phyloP scores from a whole-genome alignment of 30 jellyfish, hydroid and myxozoan species.

The Haliclystus octoradiatus region DNA sequence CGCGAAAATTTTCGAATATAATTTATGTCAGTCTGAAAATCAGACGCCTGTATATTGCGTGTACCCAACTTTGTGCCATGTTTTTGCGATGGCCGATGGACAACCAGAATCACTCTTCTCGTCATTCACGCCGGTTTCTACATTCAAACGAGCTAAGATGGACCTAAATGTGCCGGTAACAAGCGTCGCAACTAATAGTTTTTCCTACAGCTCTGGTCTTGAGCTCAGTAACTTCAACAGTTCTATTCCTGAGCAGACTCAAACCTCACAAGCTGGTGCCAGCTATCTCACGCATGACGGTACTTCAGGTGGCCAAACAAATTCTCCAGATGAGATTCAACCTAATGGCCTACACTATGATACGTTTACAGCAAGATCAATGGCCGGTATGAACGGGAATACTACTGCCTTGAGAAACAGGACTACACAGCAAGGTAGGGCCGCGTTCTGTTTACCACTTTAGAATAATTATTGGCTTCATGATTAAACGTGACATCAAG shows the following conservation, averaged over 20 bases:
- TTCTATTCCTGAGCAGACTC: constrained; percentile 8
- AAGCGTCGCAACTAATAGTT: constrained; percentile 30
- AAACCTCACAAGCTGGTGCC: constrained; percentile 22
- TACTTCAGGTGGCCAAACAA: background rate
- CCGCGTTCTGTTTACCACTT: no score
- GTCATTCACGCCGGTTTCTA: constrained; percentile 18
- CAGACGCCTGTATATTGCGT: background rate
- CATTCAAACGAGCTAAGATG: constrained; percentile 24
- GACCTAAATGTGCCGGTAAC: constrained; percentile 31
- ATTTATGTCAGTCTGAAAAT: background rate
- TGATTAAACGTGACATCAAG: no score
- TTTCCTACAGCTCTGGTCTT: constrained; percentile 78
- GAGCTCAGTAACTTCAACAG: constrained; percentile 41
- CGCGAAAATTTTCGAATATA: no score
- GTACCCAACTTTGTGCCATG: background rate
- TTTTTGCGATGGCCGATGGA: constrained; percentile 31
- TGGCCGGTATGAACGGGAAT: constrained; percentile 13
- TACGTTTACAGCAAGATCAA: constrained; percentile 20
- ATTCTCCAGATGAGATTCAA: background rate
- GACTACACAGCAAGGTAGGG: background rate
- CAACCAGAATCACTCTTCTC: constrained; percentile 54
- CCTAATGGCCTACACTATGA: constrained; percentile 19
- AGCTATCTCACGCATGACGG: constrained; percentile 39
- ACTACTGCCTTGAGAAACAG: constrained; percentile 16
- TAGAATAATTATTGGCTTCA: no score